Conservation (phyloP, 2,888 invertebrate genomes). For the Esperia sulphurella region DNA sequence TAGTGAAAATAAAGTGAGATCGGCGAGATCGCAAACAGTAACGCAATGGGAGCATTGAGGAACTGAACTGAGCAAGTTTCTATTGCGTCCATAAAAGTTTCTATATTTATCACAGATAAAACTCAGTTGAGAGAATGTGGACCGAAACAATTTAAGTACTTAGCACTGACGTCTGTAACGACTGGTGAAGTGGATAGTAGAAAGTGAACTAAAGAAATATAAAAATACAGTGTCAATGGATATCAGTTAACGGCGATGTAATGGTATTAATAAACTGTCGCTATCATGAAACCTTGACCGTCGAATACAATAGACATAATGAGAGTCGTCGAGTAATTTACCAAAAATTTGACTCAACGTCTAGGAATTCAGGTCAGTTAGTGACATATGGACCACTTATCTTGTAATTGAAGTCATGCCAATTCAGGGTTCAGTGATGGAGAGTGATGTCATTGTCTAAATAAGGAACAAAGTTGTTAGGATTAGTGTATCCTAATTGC, state of each 20-base stretch:
- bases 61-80: constrained; percentile 6
- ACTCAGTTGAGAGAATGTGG: constrained; percentile 2
- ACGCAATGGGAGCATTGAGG: neutral
- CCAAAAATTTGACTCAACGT: constrained; percentile 28
- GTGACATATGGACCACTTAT: constrained; percentile 17
- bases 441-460: constrained; percentile 27
- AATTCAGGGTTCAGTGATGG: constrained; percentile 30
- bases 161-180: neutral
- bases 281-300: neutral
- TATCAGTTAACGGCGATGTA: neutral
- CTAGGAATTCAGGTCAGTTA: constrained; percentile 26
- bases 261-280: neutral
- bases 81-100: constrained; percentile 11
- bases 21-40: no score
- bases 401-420: constrained; percentile 30
- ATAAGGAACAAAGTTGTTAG: neutral
- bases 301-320: neutral
- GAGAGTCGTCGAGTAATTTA: neutral
- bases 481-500: no score
- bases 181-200: no score
- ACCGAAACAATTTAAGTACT: neutral
- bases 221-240: no score
- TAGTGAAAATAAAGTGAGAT: no score
- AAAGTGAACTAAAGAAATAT: no score
- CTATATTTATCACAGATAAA: constrained; percentile 8